Evolutionary conservation across 2,113 vertebrate genomes (phyloP).

Genomic region (Gallinago paraguaiae): DNA sequence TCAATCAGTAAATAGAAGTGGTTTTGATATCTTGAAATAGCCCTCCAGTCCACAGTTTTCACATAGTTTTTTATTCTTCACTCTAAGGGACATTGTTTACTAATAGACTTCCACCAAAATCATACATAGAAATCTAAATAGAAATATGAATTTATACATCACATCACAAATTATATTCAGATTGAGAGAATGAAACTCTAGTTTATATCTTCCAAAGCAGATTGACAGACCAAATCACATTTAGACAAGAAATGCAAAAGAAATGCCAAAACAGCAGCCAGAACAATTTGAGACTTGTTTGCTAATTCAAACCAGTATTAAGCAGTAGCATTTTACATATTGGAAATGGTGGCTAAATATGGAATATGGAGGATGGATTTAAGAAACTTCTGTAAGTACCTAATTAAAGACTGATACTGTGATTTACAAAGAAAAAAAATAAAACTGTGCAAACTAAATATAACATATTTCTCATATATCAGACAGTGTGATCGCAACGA

Average conservation of each 20-base stretch:
- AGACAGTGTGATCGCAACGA: not conserved
- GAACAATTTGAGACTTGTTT: slow-evolving; percentile 11
- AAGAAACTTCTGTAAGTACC: not conserved
- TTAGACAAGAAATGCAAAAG: slow-evolving; percentile 1
- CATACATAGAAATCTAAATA: not conserved
- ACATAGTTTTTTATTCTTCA: slow-evolving; percentile 68
- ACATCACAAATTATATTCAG: slow-evolving; percentile 19
- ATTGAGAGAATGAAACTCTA: slow-evolving; percentile 32
- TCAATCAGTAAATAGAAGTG: slow-evolving; percentile 73
- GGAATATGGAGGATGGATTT: not conserved
- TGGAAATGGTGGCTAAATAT: not conserved
- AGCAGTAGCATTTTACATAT: not conserved
- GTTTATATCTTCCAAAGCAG: not conserved
- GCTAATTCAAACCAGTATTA: slow-evolving; percentile 40
- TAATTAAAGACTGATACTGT: not conserved
- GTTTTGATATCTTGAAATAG: slow-evolving; percentile 76
- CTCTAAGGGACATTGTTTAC: slow-evolving; percentile 52
- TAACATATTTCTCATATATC: not conserved
- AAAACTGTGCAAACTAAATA: not conserved
- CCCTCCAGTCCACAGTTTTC: slow-evolving; percentile 67
- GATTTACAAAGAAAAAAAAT: not conserved
- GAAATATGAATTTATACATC: not conserved
- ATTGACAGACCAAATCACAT: slow-evolving; percentile 36
- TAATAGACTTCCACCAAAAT: slow-evolving; percentile 24
- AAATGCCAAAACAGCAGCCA: slow-evolving; percentile 1